Base-by-base conservation (phyloP, 2,797 vertebrate genomes). In the Sylvia borin region DNA sequence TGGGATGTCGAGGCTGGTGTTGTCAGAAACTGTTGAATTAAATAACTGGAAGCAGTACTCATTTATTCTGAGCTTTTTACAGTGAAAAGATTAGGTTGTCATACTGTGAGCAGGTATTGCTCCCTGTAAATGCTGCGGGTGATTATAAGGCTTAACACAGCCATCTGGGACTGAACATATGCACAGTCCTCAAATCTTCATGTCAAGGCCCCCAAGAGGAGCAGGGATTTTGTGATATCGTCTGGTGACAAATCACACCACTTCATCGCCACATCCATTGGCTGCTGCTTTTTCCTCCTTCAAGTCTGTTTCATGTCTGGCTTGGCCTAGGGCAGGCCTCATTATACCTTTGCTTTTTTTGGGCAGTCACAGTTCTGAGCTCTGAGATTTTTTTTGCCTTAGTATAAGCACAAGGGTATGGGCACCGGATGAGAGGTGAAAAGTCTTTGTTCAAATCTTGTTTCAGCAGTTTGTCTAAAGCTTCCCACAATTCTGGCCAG, bases 361-460 rank as follows among this genome's bases (percentile, higher is more conserved):
- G 15, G 29, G 16, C 51, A 2, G 7, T 55, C 22, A 7, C 51
- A 31, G 66, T 66, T 87, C 26, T 38, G 42, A 2, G 4, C 34
- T 47, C 29, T 31, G 40, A 24, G 13, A 11, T 29, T 29, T 57
- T 50, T 50, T 76, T 48, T n/a, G 15, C 29, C 11, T 15, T 14
- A 3, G 11, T n/a, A 29, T 40, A 15, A 54, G 60, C 2, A 3
- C 2, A 2, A 29, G 58, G 15, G 3, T 62, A 20, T 42, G 42
- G 34, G 7, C 1, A 0, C 4, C 17, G 67, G 24, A 16, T 7
- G 6, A 0, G 13, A 4, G 4, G 3, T 2, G 6, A 2, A 3
- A 25, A 24, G 47, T 61, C 0, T 3, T 58, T 76, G 80, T 54
- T 68, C 5, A 43, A 18, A 45, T 51, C 7, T 32, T 7, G 0